Evolutionary conservation across 64 coral and sea anemone species (phyloP), one percentile per base, ranked within the genome.

Genomic region (Stichodactyla mertensii): DNA sequence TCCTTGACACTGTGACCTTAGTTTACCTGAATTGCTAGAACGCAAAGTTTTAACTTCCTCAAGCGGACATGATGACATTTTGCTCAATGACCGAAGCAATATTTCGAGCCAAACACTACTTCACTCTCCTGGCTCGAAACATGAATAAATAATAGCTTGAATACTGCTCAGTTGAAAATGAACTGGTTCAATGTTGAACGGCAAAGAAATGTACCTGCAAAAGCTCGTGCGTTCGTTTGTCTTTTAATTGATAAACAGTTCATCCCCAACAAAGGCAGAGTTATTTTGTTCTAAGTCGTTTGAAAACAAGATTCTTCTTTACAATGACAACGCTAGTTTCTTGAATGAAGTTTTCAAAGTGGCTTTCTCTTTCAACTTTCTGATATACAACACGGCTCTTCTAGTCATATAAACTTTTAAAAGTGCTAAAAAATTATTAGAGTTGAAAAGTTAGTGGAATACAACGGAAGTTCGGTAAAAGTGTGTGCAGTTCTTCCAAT

Each of bases 1-100:
- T 31, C 23, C 24, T 74, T 31, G 23, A 74, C 69, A 74, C 69
- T 74, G 27, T 74, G 36, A 74, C 24, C 10, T 74, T 31, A 31
- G 27, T 23, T 74, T 10, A 1, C 24, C 16, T 26, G 0, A 9
- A 31, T 26, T 10, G 69, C 69, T 5, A 26, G 24, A 31, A 12
- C 11, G 10, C 24, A 74, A 28, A 66, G 62, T 74, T 23, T 4
- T 84, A 7, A 60, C 26, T 84, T 84, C 23, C 10, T 58, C 15
- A 55, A 51, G 28, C 22, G 7, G 31, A 51, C 62, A 18, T 64
- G 62, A 64, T 80, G 55, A 57, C 56, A 79, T 55, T 12, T 27
- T 53, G 66, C 52, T 77, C 86, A 86, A 9, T 86, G 61, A 70
- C 54, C 66, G 24, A 74, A 74, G 10, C 26, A 74, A 13, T 74